A percentile compares a stretch with the other conserved stretches of the same genome.
Evolutionary conservation across 35 echinoderm and acorn worm genomes (phyloP).

Genomic region (Diadema setosum): DNA sequence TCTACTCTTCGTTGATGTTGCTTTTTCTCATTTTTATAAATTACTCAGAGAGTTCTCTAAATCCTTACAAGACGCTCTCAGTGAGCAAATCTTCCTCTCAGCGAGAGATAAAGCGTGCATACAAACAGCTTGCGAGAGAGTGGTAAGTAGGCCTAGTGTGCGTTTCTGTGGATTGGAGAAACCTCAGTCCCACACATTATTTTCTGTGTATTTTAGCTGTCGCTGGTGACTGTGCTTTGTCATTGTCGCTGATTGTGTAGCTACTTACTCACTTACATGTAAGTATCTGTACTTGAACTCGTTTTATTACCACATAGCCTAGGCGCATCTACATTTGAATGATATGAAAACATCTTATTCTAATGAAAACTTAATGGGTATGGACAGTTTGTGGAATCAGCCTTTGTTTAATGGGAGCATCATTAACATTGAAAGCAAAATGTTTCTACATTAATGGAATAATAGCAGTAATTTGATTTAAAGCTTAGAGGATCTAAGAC

Average conservation of each 20-base stretch:
- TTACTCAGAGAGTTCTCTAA: background rate
- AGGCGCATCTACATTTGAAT: too few species aligned
- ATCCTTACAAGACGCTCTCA: background rate
- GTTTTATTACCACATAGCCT: background rate
- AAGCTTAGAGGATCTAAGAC: too few species aligned
- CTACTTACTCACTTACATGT: background rate
- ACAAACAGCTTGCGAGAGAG: constrained; percentile 75
- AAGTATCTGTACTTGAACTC: background rate
- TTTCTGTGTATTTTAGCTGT: background rate
- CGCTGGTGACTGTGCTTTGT: background rate
- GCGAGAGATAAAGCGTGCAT: constrained; percentile 60
- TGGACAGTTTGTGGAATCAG: too few species aligned
- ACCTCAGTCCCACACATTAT: background rate
- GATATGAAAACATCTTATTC: too few species aligned
- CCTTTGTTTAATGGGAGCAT: too few species aligned
- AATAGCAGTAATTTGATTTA: too few species aligned
- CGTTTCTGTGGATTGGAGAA: background rate
- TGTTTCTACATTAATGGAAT: too few species aligned
- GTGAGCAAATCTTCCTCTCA: constrained; percentile 28
- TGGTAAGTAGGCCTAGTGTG: constrained; percentile 33
- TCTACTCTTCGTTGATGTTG: too few species aligned
- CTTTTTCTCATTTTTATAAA: too few species aligned
- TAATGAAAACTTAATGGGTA: too few species aligned
- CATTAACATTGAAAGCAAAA: too few species aligned
- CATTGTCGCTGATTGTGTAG: background rate